Percentiles rank a stretch among this genome's conserved stretches.
Evolutionary conservation across 1,140 invertebrate genomes (phyloP).

Genomic region (Drosophila jambulina): DNA sequence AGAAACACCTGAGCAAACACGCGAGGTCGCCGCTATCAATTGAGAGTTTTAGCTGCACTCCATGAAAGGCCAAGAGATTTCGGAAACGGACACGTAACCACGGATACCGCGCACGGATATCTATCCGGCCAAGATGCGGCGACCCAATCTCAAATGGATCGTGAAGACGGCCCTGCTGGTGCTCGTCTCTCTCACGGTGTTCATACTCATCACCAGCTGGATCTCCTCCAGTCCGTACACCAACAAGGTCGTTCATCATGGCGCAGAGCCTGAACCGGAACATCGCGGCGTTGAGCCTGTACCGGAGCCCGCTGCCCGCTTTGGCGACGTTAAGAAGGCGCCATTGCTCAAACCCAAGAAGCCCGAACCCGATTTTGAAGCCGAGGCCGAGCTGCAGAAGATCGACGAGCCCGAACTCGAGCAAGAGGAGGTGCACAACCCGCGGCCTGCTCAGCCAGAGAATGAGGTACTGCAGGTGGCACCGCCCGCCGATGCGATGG

Average conservation of each 20-base stretch:
- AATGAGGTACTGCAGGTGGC: slow-evolving; percentile 36
- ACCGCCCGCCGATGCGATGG: slow-evolving; percentile 86
- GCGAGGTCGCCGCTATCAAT: slow-evolving; percentile 4
- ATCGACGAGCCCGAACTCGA: slow-evolving; percentile 22
- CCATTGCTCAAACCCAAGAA: background rate
- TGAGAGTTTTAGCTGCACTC: background rate
- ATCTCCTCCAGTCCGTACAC: slow-evolving; percentile 75
- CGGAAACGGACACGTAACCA: slow-evolving; percentile 62
- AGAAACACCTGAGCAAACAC: slow-evolving; percentile 43
- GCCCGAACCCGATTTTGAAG: slow-evolving; percentile 3
- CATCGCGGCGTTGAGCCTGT: slow-evolving; percentile 45
- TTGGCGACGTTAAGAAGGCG: background rate
- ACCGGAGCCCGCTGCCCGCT: slow-evolving; percentile 11
- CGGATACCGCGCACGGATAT: slow-evolving; percentile 14
- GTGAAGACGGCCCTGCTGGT: slow-evolving; percentile 66
- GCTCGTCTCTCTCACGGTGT: slow-evolving; percentile 64
- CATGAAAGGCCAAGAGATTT: slow-evolving; percentile 2
- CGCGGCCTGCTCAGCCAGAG: background rate
- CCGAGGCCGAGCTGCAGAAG: slow-evolving; percentile 9
- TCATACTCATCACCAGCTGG: slow-evolving; percentile 76
- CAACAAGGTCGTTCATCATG: slow-evolving; percentile 68
- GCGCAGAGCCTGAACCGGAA: slow-evolving; percentile 42
- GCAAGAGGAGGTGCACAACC: background rate
- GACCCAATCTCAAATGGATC: slow-evolving; percentile 81
- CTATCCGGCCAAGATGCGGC: slow-evolving; percentile 59